Conservation (phyloP, 1,140 invertebrate species). For the Drosophila kohkoa region DNA sequence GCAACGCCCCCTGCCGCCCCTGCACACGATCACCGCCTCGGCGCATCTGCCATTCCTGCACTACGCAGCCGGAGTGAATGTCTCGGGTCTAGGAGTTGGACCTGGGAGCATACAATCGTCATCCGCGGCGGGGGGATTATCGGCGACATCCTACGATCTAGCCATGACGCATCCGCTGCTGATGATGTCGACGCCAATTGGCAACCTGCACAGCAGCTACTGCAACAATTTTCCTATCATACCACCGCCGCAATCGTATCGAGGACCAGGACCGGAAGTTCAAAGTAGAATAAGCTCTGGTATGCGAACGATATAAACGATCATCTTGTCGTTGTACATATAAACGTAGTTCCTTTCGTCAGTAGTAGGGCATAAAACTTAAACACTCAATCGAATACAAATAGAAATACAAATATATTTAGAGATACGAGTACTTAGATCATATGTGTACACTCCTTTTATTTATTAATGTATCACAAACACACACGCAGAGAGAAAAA, state of each 20-base stretch:
- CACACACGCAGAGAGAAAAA: too few species aligned
- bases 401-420: conserved; percentile 20
- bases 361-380: conserved; percentile 53
- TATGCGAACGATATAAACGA: conserved; percentile 70
- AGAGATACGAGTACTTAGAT: conserved; percentile 3
- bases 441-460: conserved; percentile 6
- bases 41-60: conserved; percentile 72
- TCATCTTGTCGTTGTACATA: conserved; percentile 56
- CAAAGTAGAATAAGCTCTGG: conserved; percentile 76
- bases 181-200: conserved; percentile 73
- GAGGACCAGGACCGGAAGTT: conserved; percentile 60
- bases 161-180: conserved; percentile 72
- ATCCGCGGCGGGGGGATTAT: conserved; percentile 21
- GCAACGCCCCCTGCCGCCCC: conserved; percentile 68
- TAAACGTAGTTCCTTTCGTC: conserved; percentile 70
- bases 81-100: conserved; percentile 45
- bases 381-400: conserved; percentile 40
- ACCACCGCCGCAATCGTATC: conserved; percentile 66
- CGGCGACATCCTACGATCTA: conserved; percentile 63
- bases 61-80: conserved; percentile 65
- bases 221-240: conserved; percentile 69
- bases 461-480: conserved; percentile 6
- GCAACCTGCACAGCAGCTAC: conserved; percentile 65
- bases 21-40: conserved; percentile 74
- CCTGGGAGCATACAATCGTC: conserved; percentile 42